phyloP scores from a whole-genome alignment of 2,888 invertebrate species.

The Ormyrus nitidulus region DNA sequence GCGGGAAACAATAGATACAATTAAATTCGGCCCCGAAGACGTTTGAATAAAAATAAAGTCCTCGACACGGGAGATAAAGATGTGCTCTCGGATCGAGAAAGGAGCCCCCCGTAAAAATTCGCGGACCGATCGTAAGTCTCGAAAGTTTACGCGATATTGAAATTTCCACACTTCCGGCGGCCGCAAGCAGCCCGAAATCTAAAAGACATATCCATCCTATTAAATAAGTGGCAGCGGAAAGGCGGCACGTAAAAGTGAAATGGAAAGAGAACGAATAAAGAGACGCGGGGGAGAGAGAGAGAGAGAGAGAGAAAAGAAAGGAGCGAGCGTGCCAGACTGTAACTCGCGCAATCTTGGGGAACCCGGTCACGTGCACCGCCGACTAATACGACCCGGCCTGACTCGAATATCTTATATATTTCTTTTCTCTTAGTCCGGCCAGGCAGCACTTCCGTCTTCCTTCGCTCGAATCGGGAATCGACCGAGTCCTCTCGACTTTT shows the following conservation, averaged over 20 bases:
- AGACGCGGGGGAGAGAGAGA: background rate
- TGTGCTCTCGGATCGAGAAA: too few species aligned
- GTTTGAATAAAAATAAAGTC: background rate
- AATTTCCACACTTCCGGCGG: background rate
- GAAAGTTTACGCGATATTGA: constrained; percentile 15
- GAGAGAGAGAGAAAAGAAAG: background rate
- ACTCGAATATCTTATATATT: constrained; percentile 53
- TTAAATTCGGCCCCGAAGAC: too few species aligned
- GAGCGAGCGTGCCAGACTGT: constrained; percentile 12
- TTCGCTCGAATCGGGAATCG: constrained; percentile 21
- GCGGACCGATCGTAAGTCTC: background rate
- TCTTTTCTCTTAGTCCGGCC: constrained; percentile 32
- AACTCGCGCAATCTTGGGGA: constrained; percentile 46
- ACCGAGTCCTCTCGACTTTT: background rate
- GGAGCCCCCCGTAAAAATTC: too few species aligned
- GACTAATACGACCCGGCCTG: constrained; percentile 54
- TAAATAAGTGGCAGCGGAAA: constrained; percentile 28
- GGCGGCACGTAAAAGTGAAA: constrained; percentile 37
- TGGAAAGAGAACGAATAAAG: constrained; percentile 14
- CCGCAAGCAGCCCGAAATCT: background rate
- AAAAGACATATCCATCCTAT: constrained; percentile 21
- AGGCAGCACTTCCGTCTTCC: background rate
- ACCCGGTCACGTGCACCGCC: constrained; percentile 55
- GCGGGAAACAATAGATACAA: too few species aligned
- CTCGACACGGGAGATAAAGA: too few species aligned